These are phyloP conservation scores for Panurus biarmicus DNA, from an alignment of 2,113 vertebrate species.

Conservation along the genomic window DNA sequence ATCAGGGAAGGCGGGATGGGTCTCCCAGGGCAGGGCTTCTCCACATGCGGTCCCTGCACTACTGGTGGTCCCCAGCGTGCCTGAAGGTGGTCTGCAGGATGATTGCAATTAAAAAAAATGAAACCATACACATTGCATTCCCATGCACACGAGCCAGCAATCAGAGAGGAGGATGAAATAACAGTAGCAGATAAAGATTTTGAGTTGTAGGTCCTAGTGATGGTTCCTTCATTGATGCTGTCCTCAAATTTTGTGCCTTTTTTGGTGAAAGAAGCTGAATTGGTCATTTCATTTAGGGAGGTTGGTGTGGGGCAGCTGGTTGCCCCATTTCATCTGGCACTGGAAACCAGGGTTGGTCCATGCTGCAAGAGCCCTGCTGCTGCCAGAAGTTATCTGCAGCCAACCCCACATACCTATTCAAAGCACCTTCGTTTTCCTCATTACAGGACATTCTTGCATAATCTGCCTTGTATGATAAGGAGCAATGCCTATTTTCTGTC, in stretches of 20 bases:
- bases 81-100: conserved; percentile 28
- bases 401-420: conserved; percentile 20
- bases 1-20: background rate
- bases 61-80: background rate
- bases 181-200: background rate
- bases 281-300: background rate
- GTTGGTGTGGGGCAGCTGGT: background rate
- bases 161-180: background rate
- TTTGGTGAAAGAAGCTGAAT: background rate
- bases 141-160: background rate
- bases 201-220: background rate
- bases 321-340: background rate
- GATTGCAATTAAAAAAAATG: background rate
- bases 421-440: background rate
- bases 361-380: background rate
- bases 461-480: conserved; percentile 16
- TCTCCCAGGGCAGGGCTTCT: background rate
- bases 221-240: background rate
- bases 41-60: background rate
- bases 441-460: conserved; percentile 22
- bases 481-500: background rate
- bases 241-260: background rate
- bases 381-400: conserved; percentile 7
- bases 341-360: background rate
- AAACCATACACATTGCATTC: background rate